Percentiles rank a stretch among this genome's conserved stretches.
Conservation (phyloP, 2,113 vertebrate species). For the Scophthalmus maximus region DNA sequence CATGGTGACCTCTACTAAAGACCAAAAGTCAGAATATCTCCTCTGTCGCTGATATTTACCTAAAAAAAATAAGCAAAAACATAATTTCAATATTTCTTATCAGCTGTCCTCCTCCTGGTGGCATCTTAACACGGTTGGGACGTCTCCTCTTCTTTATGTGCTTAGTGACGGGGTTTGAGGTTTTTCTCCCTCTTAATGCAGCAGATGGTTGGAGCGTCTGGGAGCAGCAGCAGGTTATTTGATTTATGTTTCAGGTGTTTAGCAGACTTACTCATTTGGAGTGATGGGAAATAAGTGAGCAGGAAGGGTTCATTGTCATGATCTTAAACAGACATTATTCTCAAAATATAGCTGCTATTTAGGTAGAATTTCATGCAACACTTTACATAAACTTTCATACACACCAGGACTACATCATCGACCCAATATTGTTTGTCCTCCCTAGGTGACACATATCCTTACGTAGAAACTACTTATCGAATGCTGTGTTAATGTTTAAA, state of each 20-base stretch:
- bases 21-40: too few relatives aligned
- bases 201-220: slow-evolving; percentile 70
- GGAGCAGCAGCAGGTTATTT: slow-evolving; percentile 66
- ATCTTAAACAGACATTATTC: slow-evolving; percentile 1
- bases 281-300: slow-evolving; percentile 38
- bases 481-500: too few relatives aligned
- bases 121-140: slow-evolving; percentile 37
- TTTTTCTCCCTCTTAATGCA: slow-evolving; percentile 57
- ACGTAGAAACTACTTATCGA: too few relatives aligned
- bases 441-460: too few relatives aligned
- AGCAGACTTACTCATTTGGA: slow-evolving; percentile 53
- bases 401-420: too few relatives aligned
- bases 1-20: too few relatives aligned
- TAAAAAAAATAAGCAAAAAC: neutral
- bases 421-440: too few relatives aligned
- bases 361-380: too few relatives aligned
- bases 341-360: too few relatives aligned
- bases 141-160: slow-evolving; percentile 60
- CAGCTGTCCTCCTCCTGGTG: slow-evolving; percentile 13
- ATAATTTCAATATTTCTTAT: slow-evolving; percentile 16
- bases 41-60: too few relatives aligned
- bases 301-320: slow-evolving; percentile 15
- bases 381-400: too few relatives aligned
- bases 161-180: slow-evolving; percentile 48
- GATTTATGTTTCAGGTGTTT: slow-evolving; percentile 65